phyloP scores from a whole-genome alignment of 2,113 vertebrate species.

The Megaceryle maxima region DNA sequence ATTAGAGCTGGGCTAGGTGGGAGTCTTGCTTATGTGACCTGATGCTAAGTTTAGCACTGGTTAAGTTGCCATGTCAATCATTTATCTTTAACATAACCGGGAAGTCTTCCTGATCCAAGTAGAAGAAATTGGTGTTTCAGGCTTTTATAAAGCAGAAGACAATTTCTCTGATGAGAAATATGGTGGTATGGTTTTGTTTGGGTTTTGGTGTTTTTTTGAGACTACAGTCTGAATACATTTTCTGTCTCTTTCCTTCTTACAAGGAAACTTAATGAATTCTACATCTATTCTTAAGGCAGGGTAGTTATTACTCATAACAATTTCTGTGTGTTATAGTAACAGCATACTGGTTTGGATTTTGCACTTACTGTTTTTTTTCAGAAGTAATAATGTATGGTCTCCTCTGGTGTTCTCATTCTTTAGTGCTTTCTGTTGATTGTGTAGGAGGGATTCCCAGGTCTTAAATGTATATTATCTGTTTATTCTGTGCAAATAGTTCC shows the following conservation, averaged over 20 bases:
- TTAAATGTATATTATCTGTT: not conserved
- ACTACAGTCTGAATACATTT: not conserved
- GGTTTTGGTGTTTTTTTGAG: not conserved
- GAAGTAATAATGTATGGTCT: not conserved
- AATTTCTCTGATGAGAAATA: not conserved
- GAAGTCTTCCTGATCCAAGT: not conserved
- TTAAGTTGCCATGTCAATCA: not conserved
- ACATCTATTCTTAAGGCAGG: not conserved
- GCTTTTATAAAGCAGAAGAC: not conserved
- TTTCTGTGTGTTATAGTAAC: not conserved
- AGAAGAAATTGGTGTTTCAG: not conserved
- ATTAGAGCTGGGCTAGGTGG: not conserved
- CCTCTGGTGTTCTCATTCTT: not conserved
- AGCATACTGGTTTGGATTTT: not conserved
- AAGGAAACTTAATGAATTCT: not conserved
- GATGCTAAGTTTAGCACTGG: not conserved
- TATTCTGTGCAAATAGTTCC: not conserved
- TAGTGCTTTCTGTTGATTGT: not conserved
- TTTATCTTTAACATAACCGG: not conserved
- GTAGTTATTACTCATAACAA: not conserved
- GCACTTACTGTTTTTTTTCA: not conserved
- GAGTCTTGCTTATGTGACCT: not conserved
- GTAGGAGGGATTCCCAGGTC: not conserved
- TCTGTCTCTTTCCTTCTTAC: not conserved
- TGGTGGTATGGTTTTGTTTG: accelerated